Evolutionary conservation across 2,888 invertebrate genomes (phyloP).

Genomic region (Drosophila prolongata): DNA sequence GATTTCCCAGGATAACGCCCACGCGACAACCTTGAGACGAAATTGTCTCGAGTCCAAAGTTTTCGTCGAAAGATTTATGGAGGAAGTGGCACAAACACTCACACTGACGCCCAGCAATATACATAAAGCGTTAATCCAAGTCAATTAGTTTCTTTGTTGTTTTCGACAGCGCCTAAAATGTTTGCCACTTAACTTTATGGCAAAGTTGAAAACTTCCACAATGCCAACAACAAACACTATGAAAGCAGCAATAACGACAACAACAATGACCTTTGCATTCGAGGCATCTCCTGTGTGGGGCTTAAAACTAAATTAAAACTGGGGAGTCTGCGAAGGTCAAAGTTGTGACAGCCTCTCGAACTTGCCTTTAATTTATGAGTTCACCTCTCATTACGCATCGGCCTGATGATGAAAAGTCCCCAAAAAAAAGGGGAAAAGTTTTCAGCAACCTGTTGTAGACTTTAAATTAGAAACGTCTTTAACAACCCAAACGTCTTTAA

Average conservation of each 20-base stretch:
- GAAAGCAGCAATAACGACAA: slow-evolving; percentile 11
- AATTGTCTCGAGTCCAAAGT: slow-evolving; percentile 42
- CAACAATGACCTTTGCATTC: slow-evolving; percentile 56
- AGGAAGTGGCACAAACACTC: slow-evolving; percentile 29
- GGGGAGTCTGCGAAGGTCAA: slow-evolving; percentile 48
- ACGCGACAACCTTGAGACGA: slow-evolving; percentile 61
- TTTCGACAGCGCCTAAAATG: slow-evolving; percentile 59
- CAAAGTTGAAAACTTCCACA: slow-evolving; percentile 65
- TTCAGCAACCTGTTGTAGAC: slow-evolving; percentile 12
- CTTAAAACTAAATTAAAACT: slow-evolving; percentile 48
- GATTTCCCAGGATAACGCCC: slow-evolving; percentile 2
- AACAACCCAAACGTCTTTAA: neutral
- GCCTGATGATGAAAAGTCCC: neutral
- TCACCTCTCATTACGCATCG: slow-evolving; percentile 34
- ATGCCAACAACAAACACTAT: slow-evolving; percentile 29
- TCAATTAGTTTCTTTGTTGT: slow-evolving; percentile 80
- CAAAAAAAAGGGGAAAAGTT: neutral
- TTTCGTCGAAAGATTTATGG: slow-evolving; percentile 67
- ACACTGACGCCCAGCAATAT: slow-evolving; percentile 2
- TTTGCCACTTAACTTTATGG: slow-evolving; percentile 69
- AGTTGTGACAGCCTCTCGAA: slow-evolving; percentile 41
- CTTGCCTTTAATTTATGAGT: slow-evolving; percentile 43
- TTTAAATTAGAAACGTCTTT: neutral
- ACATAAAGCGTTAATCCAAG: slow-evolving; percentile 72
- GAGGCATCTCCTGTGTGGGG: slow-evolving; percentile 29